Evolutionary conservation across 2,797 vertebrate genomes (phyloP).

Genomic region (Ispidina picta): DNA sequence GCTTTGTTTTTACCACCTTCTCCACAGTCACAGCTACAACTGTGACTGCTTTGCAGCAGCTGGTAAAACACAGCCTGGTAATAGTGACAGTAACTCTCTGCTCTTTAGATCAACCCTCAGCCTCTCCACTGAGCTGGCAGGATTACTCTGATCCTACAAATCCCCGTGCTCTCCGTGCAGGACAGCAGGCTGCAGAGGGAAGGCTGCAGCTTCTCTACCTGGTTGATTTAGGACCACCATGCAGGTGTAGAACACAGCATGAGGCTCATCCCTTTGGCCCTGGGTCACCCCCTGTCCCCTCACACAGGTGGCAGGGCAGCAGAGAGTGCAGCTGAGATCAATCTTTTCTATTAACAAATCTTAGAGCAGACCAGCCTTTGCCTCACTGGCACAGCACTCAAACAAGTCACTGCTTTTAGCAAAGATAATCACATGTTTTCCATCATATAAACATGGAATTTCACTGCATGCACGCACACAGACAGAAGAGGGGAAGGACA

Average conservation of each 20-base stretch:
- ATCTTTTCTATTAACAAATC: not conserved
- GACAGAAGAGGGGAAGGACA: not conserved
- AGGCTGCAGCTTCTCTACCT: not conserved
- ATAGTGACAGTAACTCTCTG: not conserved
- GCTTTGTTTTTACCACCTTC: not conserved
- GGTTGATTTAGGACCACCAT: not conserved
- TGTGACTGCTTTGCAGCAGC: not conserved
- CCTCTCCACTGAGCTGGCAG: not conserved
- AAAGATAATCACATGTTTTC: not conserved
- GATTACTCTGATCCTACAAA: constrained; percentile 6
- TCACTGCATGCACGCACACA: not conserved
- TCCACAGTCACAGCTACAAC: not conserved
- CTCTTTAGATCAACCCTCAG: not conserved
- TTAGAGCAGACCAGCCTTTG: not conserved
- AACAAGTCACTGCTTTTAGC: not conserved
- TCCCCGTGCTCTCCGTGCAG: not conserved
- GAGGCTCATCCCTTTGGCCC: not conserved
- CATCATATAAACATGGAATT: not conserved
- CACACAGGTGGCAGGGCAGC: not conserved
- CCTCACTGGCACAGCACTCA: not conserved
- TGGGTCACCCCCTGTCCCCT: not conserved
- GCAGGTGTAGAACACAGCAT: rapidly evolving
- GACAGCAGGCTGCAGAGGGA: not conserved
- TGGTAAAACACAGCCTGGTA: not conserved
- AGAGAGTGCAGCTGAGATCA: not conserved